Evolutionary conservation across 2,888 invertebrate genomes (phyloP).

Genomic region (Melanargia galathea): DNA sequence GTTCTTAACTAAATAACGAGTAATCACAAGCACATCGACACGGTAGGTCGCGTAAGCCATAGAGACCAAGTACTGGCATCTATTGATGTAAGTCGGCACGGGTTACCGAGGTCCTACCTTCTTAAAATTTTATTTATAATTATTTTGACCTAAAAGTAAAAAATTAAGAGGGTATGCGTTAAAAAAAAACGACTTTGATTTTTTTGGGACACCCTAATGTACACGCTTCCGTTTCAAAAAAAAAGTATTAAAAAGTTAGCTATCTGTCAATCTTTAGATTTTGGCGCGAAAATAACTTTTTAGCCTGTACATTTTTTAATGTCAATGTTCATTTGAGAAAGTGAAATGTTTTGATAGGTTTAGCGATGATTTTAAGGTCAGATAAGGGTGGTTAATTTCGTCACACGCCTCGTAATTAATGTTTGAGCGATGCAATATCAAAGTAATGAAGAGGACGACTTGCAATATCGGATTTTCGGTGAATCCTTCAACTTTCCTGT

Average conservation of each 20-base stretch:
- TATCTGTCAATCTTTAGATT: conserved; percentile 40
- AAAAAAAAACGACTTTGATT: too few species aligned
- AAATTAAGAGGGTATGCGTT: too few species aligned
- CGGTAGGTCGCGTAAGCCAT: too few species aligned
- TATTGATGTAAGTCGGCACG: too few species aligned
- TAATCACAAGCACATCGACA: too few species aligned
- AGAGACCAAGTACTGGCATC: too few species aligned
- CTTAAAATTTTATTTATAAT: too few species aligned
- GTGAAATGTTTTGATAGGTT: conserved; percentile 38
- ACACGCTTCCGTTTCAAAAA: conserved; percentile 31
- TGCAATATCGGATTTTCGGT: conserved; percentile 80
- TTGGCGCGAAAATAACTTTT: conserved; percentile 43
- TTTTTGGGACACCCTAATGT: too few species aligned
- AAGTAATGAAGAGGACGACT: conserved; percentile 77
- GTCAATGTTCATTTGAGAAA: conserved; percentile 4
- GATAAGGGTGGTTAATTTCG: conserved; percentile 71
- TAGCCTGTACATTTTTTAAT: conserved; percentile 9
- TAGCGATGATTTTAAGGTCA: conserved; percentile 67
- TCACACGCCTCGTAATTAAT: conserved; percentile 59
- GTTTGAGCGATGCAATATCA: conserved; percentile 79
- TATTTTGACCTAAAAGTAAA: too few species aligned
- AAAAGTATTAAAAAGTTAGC: conserved; percentile 43
- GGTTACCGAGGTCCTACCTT: too few species aligned
- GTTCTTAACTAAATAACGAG: too few species aligned
- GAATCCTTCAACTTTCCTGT: conserved; percentile 72